phyloP scores from a whole-genome alignment of 2,888 invertebrate genomes.

The Tetragnatha montana region DNA sequence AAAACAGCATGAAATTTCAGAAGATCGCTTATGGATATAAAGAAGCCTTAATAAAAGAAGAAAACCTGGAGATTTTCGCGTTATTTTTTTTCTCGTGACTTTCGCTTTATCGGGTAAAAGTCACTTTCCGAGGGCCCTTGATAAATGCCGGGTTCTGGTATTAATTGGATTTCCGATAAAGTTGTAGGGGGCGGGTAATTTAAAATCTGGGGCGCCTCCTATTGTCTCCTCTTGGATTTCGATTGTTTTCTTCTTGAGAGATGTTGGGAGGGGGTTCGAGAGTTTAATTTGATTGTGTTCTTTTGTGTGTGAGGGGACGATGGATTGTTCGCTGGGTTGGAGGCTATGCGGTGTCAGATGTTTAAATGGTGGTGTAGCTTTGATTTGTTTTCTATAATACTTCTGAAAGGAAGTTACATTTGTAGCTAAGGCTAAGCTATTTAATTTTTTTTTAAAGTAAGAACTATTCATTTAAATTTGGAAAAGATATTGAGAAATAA shows the following conservation, averaged over 20 bases:
- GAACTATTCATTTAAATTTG: too few relatives aligned
- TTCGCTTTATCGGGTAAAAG: conserved; percentile 54
- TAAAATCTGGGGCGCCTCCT: conserved; percentile 35
- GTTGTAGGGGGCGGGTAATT: conserved; percentile 42
- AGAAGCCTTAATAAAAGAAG: conserved; percentile 11
- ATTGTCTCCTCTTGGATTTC: conserved; percentile 8
- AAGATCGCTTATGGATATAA: conserved; percentile 30
- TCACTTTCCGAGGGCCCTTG: conserved; percentile 48
- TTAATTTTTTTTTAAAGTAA: too few relatives aligned
- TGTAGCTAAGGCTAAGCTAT: too few relatives aligned
- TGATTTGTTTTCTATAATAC: too few relatives aligned
- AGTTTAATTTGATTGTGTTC: too few relatives aligned
- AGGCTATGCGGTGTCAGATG: too few relatives aligned
- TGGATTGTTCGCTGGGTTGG: too few relatives aligned
- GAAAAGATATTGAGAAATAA: too few relatives aligned
- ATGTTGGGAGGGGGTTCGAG: background rate
- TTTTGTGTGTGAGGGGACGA: too few relatives aligned
- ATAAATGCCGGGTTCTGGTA: conserved; percentile 49
- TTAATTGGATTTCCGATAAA: conserved; percentile 67
- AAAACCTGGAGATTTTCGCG: conserved; percentile 5
- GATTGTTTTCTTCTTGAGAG: background rate
- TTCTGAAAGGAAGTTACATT: too few relatives aligned
- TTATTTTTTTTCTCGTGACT: conserved; percentile 28
- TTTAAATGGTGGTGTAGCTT: too few relatives aligned
- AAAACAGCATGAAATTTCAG: conserved; percentile 54